phyloP scores from a whole-genome alignment of 2,113 vertebrate species.

The Hemichromis elongatus region DNA sequence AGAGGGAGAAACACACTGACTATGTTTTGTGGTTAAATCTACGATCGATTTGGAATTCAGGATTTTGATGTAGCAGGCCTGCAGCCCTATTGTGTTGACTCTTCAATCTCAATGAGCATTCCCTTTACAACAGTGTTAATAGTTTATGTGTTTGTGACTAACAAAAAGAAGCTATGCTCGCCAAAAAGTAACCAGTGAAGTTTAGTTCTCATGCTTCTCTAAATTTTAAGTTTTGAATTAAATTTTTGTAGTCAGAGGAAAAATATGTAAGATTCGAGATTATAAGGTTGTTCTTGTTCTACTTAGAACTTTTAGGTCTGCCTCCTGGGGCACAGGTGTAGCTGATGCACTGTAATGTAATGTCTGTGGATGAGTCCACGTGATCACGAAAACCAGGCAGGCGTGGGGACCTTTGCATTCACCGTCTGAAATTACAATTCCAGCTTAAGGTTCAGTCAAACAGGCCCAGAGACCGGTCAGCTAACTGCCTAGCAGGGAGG shows the following conservation, averaged over 20 bases:
- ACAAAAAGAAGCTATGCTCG: neutral
- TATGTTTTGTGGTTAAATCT: neutral
- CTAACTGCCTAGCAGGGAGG: neutral
- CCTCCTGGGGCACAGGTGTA: neutral
- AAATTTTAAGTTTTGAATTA: neutral
- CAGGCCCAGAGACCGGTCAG: neutral
- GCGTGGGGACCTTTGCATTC: neutral
- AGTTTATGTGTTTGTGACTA: neutral
- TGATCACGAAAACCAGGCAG: neutral
- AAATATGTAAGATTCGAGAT: neutral
- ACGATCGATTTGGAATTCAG: neutral
- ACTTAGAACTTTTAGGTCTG: neutral
- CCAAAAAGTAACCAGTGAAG: neutral
- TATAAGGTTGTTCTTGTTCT: neutral
- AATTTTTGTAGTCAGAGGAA: neutral
- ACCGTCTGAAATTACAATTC: neutral
- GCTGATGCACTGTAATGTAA: neutral
- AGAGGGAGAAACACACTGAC: neutral
- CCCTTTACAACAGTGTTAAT: neutral
- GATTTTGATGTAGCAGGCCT: neutral
- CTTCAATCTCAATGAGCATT: neutral
- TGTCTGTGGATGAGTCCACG: neutral
- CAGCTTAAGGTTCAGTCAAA: neutral
- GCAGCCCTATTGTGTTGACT: neutral
- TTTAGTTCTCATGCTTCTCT: neutral